These are phyloP conservation scores for Ctenosaura bakeri DNA, from an alignment of 2,797 vertebrate species.

Conservation along the genomic window DNA sequence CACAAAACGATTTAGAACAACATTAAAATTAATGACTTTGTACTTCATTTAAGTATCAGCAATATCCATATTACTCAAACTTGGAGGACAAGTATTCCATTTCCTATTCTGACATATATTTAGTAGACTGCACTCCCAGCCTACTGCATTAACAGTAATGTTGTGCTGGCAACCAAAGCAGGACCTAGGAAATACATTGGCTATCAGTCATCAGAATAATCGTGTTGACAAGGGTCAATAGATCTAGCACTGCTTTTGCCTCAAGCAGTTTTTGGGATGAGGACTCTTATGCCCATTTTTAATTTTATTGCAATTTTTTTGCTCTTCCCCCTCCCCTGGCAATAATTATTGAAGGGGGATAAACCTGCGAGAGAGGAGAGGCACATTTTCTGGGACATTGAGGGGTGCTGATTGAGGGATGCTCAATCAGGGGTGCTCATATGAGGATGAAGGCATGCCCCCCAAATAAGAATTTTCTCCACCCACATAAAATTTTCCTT, in stretches of 20 bases:
- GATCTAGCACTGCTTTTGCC: not conserved
- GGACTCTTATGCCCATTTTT: not conserved
- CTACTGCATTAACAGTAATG: not conserved
- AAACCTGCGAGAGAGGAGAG: not conserved
- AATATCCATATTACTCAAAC: constrained; percentile 5
- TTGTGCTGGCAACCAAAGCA: not conserved
- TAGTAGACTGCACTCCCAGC: not conserved
- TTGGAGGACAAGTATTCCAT: not conserved
- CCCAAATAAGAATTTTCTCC: too few species aligned
- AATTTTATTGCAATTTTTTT: not conserved
- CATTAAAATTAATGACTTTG: not conserved
- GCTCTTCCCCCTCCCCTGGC: too few species aligned
- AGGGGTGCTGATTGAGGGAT: too few species aligned
- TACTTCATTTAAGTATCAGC: constrained; percentile 5
- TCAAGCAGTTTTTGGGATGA: not conserved
- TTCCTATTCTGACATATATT: not conserved
- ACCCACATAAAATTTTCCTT: too few species aligned
- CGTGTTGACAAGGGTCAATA: not conserved
- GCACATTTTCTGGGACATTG: not conserved
- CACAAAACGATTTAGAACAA: not conserved
- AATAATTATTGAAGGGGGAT: not conserved
- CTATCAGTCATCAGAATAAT: not conserved
- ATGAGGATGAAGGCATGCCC: too few species aligned
- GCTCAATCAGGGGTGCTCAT: too few species aligned
- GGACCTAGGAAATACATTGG: not conserved